Evolutionary conservation across 2,888 invertebrate species (phyloP), one percentile per base, ranked within the genome.

Genomic region (Andrena chrysosceles): DNA sequence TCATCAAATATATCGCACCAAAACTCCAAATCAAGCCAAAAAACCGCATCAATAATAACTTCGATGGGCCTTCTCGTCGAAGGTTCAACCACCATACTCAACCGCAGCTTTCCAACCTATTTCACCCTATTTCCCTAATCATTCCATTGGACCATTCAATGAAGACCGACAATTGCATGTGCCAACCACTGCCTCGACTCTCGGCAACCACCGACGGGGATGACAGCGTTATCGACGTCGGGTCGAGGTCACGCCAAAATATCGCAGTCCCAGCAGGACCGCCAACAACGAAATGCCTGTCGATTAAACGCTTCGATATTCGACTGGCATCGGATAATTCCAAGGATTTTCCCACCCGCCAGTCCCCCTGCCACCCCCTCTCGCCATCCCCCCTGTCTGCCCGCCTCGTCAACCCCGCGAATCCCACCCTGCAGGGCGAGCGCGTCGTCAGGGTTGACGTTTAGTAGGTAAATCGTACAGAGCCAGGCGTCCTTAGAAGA

Each of bases 391-490:
- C n/a, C 16, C 29, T 52, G 71, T 77, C 66, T 54, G 79, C 67
- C 59, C 56, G 80, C 62, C 77, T 42, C 64, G 23, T 23, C 26
- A 26, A 2, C 8, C 35, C 56, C 49, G 42, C 63, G 72, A 74
- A 56, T 68, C 72, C 52, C 59, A 20, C 63, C 10, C 56, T 56
- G 42, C 56, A 26, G 10, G 56, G 56, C 42, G 35, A 33, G 42
- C 42, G 69, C 62, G 49, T n/a, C 77, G 83, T 82, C 70, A 68
- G 35, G 74, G 60, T 72, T 68, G 77, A 82, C 77, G 82, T 82
- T 82, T 64, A 84, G 78, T 84, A 82, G 83, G 83, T 84, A 82
- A 84, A 84, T 84, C 78, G 81, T 84, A 76, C 77, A 42, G 71
- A 67, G 62, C 63, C 56, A 56, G 48, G 56, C 56, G 75, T 74